These are phyloP conservation scores for Thymelicus lineola DNA, from an alignment of 2,888 invertebrate genomes.

Conservation along the genomic window DNA sequence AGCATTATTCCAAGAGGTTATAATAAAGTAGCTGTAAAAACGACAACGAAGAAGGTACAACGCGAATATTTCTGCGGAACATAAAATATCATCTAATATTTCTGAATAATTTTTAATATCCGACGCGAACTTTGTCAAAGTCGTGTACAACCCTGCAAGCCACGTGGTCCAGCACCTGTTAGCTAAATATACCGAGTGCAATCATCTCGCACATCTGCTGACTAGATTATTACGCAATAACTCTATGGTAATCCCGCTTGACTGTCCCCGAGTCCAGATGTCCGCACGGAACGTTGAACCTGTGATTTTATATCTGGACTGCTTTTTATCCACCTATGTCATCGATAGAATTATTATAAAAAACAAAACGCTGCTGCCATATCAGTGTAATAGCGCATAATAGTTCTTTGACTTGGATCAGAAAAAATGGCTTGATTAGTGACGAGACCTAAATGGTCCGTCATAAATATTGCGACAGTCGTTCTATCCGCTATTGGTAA, in stretches of 20 bases:
- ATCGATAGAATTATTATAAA: slow-evolving; percentile 5
- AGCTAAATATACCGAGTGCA: slow-evolving; percentile 74
- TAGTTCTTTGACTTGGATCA: slow-evolving; percentile 23
- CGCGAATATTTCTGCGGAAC: not conserved
- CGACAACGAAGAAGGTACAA: not conserved
- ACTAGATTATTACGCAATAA: slow-evolving; percentile 79
- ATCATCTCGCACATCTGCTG: slow-evolving; percentile 79
- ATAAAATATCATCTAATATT: slow-evolving; percentile 18
- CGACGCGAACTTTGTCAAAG: slow-evolving; percentile 26
- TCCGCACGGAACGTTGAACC: slow-evolving; percentile 65
- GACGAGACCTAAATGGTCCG: slow-evolving; percentile 23
- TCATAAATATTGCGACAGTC: slow-evolving; percentile 30
- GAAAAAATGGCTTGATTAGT: slow-evolving; percentile 21
- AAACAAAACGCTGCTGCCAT: slow-evolving; percentile 19
- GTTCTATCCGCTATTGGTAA: slow-evolving; percentile 2
- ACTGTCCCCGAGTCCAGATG: slow-evolving; percentile 73
- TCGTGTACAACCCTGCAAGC: slow-evolving; percentile 60
- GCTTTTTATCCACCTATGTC: slow-evolving; percentile 28
- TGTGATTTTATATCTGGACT: slow-evolving; percentile 59
- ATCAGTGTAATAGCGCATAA: slow-evolving; percentile 17
- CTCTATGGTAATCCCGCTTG: slow-evolving; percentile 61
- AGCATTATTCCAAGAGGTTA: not conserved
- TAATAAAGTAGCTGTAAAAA: not conserved
- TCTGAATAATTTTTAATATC: slow-evolving; percentile 26
- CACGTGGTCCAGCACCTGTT: slow-evolving; percentile 79